phyloP scores from a whole-genome alignment of 2,113 vertebrate species.

The Hypocryptadius cinnamomeus region DNA sequence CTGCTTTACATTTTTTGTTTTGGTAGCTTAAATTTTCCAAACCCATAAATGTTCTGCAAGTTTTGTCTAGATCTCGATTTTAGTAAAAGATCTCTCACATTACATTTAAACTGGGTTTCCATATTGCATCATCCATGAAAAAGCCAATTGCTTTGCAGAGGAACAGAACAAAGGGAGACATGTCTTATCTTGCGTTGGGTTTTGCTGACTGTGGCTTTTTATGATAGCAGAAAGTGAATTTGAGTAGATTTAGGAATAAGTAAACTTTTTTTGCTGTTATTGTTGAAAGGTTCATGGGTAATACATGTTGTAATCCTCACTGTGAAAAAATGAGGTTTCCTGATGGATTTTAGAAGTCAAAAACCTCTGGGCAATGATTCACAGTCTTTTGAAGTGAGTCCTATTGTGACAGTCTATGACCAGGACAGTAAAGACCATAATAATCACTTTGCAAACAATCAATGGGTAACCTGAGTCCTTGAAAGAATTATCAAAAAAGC shows the following conservation, averaged over 20 bases:
- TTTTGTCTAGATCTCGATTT: background rate
- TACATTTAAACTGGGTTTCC: background rate
- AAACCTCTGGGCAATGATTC: background rate
- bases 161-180: background rate
- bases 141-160: background rate
- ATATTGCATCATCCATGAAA: background rate
- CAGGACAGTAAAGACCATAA: background rate
- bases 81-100: background rate
- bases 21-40: background rate
- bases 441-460: background rate
- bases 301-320: background rate
- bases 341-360: background rate
- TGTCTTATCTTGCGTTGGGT: background rate
- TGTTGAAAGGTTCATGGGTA: background rate
- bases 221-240: background rate
- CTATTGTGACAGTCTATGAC: rapidly evolving
- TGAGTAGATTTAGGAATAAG: background rate
- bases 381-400: background rate
- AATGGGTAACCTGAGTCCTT: background rate
- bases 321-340: background rate
- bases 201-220: background rate
- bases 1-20: background rate
- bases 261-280: background rate
- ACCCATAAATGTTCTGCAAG: background rate
- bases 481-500: background rate